Evolutionary conservation across 2,797 vertebrate species (phyloP), one percentile per base, ranked within the genome.

Genomic region (Heteromormyrus szaboi): DNA sequence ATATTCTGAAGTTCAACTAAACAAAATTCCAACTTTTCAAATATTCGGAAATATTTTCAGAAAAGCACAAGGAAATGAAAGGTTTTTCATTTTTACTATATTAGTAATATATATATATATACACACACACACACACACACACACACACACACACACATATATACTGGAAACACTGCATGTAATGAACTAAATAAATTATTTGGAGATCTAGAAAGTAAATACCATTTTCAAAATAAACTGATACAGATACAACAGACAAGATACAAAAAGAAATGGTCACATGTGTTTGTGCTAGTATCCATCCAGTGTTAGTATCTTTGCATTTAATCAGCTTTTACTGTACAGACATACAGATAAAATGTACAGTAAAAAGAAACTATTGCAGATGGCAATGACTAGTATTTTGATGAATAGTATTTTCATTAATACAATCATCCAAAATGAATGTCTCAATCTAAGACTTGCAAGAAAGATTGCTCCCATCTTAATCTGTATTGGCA

Each of bases 361-460:
- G 48, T 85, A 86, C 29, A 86, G 50, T 86, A 41, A 37, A 62
- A 54, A 86, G 48, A 41, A 41, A 86, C 53, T 86, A 51, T 41
- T 86, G 48, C 29, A 54, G 17, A 51, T 59, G 25, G n/a, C 17
- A 4, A 50, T 3, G 17, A 25, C 14, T 53, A 53, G 14, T 53
- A 53, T 53, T 53, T 53, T 53, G 12, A 53, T 86, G n/a, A 56
- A 56, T 56, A 56, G 25, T 37, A 56, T 19, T 59, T 7, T 41
- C 12, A 33, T 56, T 14, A 19, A 56, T 51, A 54, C 85, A 86
- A 86, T 51, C 85, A 79, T 76, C 68, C 87, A 88, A 53, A 88
- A 25, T 8, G 14, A 88, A 76, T 48, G 12, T 51, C 11, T 48
- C 44, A 48, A 53, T 79, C 48, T 65, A 88, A 88, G 87, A 68